Conservation (phyloP, 2,888 invertebrate species). For the Habroteleia sp. region DNA sequence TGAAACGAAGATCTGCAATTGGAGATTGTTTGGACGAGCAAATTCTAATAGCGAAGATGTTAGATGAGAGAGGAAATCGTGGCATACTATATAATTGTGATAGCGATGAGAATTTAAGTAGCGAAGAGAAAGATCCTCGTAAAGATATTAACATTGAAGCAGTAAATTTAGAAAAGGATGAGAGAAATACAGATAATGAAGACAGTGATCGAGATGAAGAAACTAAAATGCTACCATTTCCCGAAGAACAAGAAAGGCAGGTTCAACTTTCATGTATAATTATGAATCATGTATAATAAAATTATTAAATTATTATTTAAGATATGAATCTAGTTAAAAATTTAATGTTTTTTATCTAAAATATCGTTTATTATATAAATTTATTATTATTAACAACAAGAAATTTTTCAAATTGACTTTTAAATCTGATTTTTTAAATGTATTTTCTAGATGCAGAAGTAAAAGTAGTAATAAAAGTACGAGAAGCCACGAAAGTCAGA, state of each 20-base stretch:
- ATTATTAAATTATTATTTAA: too few species aligned
- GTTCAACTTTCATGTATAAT: too few species aligned
- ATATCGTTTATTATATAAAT: too few species aligned
- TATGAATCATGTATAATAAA: too few species aligned
- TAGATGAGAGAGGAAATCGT: conserved; percentile 70
- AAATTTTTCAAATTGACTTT: too few species aligned
- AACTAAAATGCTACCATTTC: conserved; percentile 71
- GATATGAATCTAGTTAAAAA: too few species aligned
- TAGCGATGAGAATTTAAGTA: conserved; percentile 77
- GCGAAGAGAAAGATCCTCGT: conserved; percentile 70
- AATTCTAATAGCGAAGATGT: conserved; percentile 69
- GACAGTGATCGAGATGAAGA: conserved; percentile 76
- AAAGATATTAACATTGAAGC: conserved; percentile 72
- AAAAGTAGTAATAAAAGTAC: conserved; percentile 74
- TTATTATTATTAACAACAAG: too few species aligned
- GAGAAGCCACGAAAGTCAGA: conserved; percentile 71
- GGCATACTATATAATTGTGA: conserved; percentile 75
- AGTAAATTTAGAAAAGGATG: conserved; percentile 71
- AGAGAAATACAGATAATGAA: conserved; percentile 73
- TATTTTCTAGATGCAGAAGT: conserved; percentile 68
- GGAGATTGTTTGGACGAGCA: conserved; percentile 82
- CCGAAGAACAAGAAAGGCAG: conserved; percentile 36
- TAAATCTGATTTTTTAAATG: too few species aligned
- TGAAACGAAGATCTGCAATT: conserved; percentile 82
- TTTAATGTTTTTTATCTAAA: too few species aligned